A percentile compares a stretch with the other conserved stretches of the same genome.
Conservation (phyloP, 2,888 invertebrate species). For the Hipparchia sbordonii region DNA sequence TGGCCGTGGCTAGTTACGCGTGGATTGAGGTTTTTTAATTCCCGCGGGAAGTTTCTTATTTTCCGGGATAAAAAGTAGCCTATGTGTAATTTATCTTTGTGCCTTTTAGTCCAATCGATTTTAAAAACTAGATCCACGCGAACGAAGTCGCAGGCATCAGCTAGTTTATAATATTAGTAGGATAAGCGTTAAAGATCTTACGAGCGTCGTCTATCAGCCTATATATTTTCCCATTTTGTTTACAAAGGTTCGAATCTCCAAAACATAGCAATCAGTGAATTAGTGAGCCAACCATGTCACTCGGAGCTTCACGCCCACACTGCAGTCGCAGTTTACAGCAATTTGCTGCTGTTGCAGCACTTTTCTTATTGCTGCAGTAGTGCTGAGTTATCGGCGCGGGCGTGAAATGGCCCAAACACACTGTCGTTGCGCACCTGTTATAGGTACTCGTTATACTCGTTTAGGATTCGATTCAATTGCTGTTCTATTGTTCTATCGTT, state of each 20-base stretch:
- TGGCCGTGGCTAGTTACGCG: no score
- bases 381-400: conserved; percentile 1
- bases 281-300: background rate
- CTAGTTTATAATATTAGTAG: no score
- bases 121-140: no score
- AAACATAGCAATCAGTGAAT: background rate
- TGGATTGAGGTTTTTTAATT: no score
- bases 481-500: background rate
- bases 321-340: background rate
- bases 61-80: no score
- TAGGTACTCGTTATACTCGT: background rate
- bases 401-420: background rate
- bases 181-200: no score
- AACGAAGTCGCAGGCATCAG: no score
- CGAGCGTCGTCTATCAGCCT: no score
- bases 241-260: background rate
- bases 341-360: background rate
- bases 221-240: background rate
- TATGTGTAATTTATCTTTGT: no score
- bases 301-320: background rate
- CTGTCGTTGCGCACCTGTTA: background rate
- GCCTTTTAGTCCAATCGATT: no score
- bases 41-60: no score
- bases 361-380: background rate
- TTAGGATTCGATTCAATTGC: background rate